Evolutionary conservation across 2,888 invertebrate genomes (phyloP).

Genomic region (Agonopterix subpropinquella): DNA sequence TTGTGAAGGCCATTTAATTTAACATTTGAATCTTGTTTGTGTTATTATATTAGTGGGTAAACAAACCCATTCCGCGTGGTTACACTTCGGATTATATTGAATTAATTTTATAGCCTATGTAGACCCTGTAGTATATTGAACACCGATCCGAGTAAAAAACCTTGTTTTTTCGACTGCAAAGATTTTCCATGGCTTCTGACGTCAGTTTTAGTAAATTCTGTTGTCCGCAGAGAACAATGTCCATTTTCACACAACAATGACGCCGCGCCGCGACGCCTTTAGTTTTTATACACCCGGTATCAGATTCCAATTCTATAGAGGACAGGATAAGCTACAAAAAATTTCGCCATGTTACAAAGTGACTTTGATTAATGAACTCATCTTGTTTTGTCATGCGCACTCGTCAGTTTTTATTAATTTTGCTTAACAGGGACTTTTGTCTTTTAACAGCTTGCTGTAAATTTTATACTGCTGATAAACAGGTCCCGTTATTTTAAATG

Average conservation of each 20-base stretch:
- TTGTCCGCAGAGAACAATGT: constrained; percentile 29
- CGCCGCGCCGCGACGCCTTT: constrained; percentile 22
- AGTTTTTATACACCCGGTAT: constrained; percentile 27
- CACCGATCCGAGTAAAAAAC: too few species aligned
- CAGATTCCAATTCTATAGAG: constrained; percentile 23
- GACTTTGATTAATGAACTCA: constrained; percentile 21
- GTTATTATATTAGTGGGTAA: too few species aligned
- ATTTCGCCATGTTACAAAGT: constrained; percentile 9
- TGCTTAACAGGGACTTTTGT: too few species aligned
- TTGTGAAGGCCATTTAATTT: too few species aligned
- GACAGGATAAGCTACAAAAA: constrained; percentile 9
- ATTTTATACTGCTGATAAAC: too few species aligned
- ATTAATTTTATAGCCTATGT: too few species aligned
- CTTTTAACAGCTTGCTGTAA: too few species aligned
- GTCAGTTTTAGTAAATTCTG: constrained; percentile 32
- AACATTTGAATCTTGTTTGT: too few species aligned
- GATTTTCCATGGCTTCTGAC: constrained; percentile 20
- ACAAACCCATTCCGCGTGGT: too few species aligned
- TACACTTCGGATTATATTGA: too few species aligned
- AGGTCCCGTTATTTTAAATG: too few species aligned
- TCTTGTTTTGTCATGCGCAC: constrained; percentile 5
- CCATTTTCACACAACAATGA: constrained; percentile 22
- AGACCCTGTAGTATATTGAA: too few species aligned
- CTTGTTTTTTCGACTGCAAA: constrained; percentile 25
- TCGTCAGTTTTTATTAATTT: constrained; percentile 14